Percentiles rank a stretch among this genome's conserved stretches.
Conservation (phyloP, 2,797 vertebrate species). For the Anguilla pacifica region DNA sequence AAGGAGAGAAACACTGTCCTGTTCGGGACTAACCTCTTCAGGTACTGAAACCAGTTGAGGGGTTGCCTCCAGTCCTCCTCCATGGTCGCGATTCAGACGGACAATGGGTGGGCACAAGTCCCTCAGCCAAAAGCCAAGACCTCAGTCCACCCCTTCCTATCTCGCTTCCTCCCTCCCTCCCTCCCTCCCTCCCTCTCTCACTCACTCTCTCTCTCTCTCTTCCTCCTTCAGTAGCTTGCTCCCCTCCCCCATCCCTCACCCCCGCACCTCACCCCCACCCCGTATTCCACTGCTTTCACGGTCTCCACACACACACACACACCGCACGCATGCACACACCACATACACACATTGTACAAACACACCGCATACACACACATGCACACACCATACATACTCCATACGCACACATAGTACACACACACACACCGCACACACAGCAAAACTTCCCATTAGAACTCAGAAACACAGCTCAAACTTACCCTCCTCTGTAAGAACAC, state of each 20-base stretch:
- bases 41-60: slow-evolving; percentile 58
- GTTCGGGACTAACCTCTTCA: slow-evolving; percentile 57
- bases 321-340: slow-evolving; percentile 37
- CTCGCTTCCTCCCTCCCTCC: slow-evolving; percentile 42
- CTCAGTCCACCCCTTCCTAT: slow-evolving; percentile 44
- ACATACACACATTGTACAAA: neutral
- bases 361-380: slow-evolving; percentile 33
- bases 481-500: neutral
- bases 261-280: slow-evolving; percentile 50
- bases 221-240: neutral
- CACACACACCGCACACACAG: slow-evolving; percentile 31
- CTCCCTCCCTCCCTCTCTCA: slow-evolving; percentile 38
- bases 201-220: slow-evolving; percentile 36
- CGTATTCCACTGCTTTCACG: slow-evolving; percentile 20
- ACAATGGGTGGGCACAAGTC: slow-evolving; percentile 20
- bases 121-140: slow-evolving; percentile 48
- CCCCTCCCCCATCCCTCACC: slow-evolving; percentile 47
- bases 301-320: slow-evolving; percentile 34
- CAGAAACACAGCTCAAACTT: neutral
- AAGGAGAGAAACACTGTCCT: neutral
- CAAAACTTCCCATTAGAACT: neutral
- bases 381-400: slow-evolving; percentile 41
- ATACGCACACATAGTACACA: neutral
- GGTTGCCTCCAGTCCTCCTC: slow-evolving; percentile 46
- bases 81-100: slow-evolving; percentile 46